Conservation (phyloP, 2,888 invertebrate genomes). For the Diaprepes abbreviatus region DNA sequence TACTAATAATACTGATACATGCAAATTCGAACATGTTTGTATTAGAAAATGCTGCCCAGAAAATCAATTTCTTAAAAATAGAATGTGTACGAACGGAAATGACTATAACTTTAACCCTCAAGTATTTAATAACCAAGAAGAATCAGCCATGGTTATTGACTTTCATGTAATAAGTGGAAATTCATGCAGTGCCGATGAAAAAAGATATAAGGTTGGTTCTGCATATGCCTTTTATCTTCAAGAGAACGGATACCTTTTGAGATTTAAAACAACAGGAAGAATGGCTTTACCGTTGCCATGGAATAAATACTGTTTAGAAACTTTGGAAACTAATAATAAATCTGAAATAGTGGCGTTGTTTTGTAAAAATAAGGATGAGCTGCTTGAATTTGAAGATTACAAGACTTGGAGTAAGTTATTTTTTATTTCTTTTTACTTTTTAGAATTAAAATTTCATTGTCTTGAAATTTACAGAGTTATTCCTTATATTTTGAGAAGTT, state of each 20-base stretch:
- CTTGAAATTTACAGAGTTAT: no score
- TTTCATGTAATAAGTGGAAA: conserved; percentile 29
- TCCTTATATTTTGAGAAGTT: no score
- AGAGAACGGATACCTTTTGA: conserved; percentile 44
- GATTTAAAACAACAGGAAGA: conserved; percentile 4
- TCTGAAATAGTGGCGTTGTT: not conserved
- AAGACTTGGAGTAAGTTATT: no score
- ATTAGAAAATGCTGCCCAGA: conserved; percentile 51
- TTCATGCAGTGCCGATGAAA: conserved; percentile 9
- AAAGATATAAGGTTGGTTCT: not conserved
- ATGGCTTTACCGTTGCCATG: conserved; percentile 20
- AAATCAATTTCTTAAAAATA: conserved; percentile 25
- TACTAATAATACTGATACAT: conserved; percentile 6
- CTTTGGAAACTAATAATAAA: not conserved
- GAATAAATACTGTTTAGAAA: conserved; percentile 49
- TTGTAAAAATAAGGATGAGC: conserved; percentile 2
- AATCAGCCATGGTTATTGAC: not conserved
- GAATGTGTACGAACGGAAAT: conserved; percentile 11
- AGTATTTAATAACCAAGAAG: not conserved
- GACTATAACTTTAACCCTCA: not conserved
- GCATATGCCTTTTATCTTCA: conserved; percentile 48
- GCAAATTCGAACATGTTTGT: conserved; percentile 28
- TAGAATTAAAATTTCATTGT: no score
- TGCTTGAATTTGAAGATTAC: no score
- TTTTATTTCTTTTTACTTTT: no score